phyloP scores from a whole-genome alignment of 1,140 invertebrate species.

The Dreissena rostriformis region DNA sequence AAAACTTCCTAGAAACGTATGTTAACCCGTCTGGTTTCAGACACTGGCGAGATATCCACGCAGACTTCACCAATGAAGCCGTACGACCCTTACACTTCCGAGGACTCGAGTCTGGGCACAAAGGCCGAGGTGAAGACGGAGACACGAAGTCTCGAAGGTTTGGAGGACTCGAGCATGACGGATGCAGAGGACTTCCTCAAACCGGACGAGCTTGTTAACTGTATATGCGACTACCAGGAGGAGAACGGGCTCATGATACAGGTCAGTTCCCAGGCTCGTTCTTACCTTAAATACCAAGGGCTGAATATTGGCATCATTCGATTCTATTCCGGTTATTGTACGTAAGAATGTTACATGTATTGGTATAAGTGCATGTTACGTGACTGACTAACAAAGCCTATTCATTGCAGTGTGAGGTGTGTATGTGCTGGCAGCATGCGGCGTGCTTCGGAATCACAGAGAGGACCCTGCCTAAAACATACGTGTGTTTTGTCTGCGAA shows the following conservation, averaged over 20 bases:
- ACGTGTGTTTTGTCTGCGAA: constrained; percentile 93
- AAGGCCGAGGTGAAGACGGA: background rate
- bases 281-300: too few relatives aligned
- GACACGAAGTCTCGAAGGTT: background rate
- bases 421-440: constrained; percentile 96
- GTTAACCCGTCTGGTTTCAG: background rate
- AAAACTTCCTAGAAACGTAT: too few relatives aligned
- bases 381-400: background rate
- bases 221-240: constrained; percentile 90
- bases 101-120: background rate
- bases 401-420: constrained; percentile 91
- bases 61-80: constrained; percentile 43
- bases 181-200: constrained; percentile 56
- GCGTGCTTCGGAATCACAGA: constrained; percentile 91
- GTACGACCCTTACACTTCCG: background rate
- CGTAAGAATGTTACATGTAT: too few relatives aligned
- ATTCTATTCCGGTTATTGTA: too few relatives aligned
- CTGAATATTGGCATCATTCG: too few relatives aligned
- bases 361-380: too few relatives aligned
- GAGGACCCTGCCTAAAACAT: constrained; percentile 93
- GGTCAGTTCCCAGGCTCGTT: constrained; percentile 22
- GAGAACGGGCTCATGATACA: constrained; percentile 87
- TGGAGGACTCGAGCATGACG: constrained; percentile 49
- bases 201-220: constrained; percentile 90
- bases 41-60: constrained; percentile 41